Conservation (phyloP, 2,113 vertebrate species). For the Sinocyclocheilus anshuiensis region DNA sequence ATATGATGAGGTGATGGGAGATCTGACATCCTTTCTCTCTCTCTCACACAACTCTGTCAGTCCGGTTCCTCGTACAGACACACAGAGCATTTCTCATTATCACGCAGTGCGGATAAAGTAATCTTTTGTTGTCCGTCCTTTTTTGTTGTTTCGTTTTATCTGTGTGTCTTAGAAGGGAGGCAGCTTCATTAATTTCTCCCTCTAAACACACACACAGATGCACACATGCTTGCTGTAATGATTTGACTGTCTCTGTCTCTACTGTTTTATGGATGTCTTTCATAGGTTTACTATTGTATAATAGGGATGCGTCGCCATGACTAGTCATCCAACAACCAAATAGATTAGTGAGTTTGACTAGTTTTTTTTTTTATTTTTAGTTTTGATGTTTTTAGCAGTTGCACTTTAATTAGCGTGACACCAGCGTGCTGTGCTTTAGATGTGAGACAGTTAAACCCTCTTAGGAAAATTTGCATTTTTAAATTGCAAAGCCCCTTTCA, state of each 20-base stretch:
- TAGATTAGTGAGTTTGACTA: not conserved
- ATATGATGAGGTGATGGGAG: conserved; percentile 35
- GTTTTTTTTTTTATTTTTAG: not conserved
- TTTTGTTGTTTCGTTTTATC: conserved; percentile 9
- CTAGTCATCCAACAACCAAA: not conserved
- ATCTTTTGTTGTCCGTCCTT: conserved; percentile 2
- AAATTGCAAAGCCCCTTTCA: not conserved
- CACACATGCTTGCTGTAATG: not conserved
- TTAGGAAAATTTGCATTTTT: conserved; percentile 4
- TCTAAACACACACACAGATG: conserved; percentile 7
- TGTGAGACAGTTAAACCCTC: not conserved
- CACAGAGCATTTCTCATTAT: conserved; percentile 14
- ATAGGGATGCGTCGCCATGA: not conserved
- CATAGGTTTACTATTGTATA: not conserved
- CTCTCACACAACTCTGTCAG: not conserved
- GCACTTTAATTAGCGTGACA: not conserved
- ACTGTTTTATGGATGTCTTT: not conserved
- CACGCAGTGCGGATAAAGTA: not conserved
- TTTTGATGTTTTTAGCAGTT: not conserved
- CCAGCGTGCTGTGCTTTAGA: not conserved
- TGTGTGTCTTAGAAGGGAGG: conserved; percentile 22
- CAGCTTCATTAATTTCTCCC: not conserved
- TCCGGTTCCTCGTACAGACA: not conserved
- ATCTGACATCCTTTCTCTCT: conserved; percentile 11
- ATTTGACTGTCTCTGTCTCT: not conserved